Percentiles rank a stretch among this genome's conserved stretches.
Conservation (phyloP, 2,113 vertebrate species). For the Scortum barcoo region DNA sequence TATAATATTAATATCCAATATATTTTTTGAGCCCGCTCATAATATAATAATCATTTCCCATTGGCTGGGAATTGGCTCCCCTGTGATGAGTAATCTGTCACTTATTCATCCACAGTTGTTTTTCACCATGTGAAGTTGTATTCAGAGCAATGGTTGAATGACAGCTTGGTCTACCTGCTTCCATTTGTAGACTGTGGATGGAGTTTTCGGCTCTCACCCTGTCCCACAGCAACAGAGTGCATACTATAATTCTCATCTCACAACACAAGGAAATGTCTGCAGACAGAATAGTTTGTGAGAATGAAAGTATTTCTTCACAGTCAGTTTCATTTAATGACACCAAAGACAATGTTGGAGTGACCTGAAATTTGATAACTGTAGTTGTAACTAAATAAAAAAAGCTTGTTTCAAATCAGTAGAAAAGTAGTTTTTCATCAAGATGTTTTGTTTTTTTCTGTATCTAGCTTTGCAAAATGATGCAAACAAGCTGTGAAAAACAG, state of each 20-base stretch:
- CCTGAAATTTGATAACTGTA: not conserved
- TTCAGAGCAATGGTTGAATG: not conserved
- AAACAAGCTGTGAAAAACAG: not conserved
- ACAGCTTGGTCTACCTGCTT: constrained; percentile 31
- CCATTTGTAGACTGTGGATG: constrained; percentile 8
- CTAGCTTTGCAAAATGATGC: not conserved
- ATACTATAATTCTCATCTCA: constrained; percentile 25
- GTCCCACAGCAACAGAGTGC: constrained; percentile 36
- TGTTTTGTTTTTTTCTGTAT: not conserved
- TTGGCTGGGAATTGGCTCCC: not conserved
- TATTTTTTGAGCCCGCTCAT: not conserved
- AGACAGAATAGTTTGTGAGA: not conserved
- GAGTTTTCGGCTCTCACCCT: not conserved
- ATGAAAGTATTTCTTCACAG: not conserved
- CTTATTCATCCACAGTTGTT: not conserved
- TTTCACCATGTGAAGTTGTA: not conserved
- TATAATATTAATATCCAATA: not conserved
- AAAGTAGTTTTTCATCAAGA: not conserved
- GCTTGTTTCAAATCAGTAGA: not conserved
- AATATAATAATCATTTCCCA: not conserved
- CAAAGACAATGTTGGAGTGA: not conserved
- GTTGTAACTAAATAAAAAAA: no score
- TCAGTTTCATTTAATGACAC: not conserved
- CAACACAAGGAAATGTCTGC: not conserved
- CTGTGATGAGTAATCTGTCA: not conserved